A percentile compares a stretch with the other conserved stretches of the same genome.
phyloP scores from a whole-genome alignment of 64 coral and sea anemone species.

The Porites australiensis region DNA sequence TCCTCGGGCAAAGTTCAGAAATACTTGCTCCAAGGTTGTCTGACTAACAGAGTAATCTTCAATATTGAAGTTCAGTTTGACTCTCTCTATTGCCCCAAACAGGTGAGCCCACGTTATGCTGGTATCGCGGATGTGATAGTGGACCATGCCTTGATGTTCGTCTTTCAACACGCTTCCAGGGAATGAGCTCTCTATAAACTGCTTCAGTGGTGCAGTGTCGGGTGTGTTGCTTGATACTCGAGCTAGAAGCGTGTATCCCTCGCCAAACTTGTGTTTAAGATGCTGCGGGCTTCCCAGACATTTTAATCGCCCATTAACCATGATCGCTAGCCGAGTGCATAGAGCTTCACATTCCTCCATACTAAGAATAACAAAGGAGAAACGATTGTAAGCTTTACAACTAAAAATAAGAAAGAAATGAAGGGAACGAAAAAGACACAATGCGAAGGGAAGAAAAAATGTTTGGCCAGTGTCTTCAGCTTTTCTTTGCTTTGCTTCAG shows the following conservation, averaged over 20 bases:
- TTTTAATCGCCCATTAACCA: conserved; percentile 95
- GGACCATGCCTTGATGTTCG: conserved; percentile 93
- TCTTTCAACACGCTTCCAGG: conserved; percentile 90
- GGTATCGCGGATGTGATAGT: conserved; percentile 91
- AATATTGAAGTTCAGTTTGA: conserved; percentile 67
- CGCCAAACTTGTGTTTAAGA: conserved; percentile 95
- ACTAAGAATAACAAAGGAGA: conserved; percentile 1
- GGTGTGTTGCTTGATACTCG: conserved; percentile 38
- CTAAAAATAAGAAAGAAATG: too few species aligned
- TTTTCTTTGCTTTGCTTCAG: too few species aligned
- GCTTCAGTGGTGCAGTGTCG: conserved; percentile 78
- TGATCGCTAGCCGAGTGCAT: conserved; percentile 93
- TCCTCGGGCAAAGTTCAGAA: conserved; percentile 93
- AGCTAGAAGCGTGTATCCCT: conserved; percentile 91
- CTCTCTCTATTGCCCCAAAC: conserved; percentile 86
- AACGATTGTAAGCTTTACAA: background rate
- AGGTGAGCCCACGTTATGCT: conserved; percentile 86
- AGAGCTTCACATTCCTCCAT: conserved; percentile 99
- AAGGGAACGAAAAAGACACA: too few species aligned
- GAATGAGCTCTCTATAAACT: conserved; percentile 89
- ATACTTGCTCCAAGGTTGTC: conserved; percentile 95
- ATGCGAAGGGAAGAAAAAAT: too few species aligned
- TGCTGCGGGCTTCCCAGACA: conserved; percentile 96
- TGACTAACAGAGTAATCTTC: conserved; percentile 97
- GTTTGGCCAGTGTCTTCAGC: too few species aligned